phyloP scores from a whole-genome alignment of 2,888 invertebrate genomes.

The Drosophila paranaensis region DNA sequence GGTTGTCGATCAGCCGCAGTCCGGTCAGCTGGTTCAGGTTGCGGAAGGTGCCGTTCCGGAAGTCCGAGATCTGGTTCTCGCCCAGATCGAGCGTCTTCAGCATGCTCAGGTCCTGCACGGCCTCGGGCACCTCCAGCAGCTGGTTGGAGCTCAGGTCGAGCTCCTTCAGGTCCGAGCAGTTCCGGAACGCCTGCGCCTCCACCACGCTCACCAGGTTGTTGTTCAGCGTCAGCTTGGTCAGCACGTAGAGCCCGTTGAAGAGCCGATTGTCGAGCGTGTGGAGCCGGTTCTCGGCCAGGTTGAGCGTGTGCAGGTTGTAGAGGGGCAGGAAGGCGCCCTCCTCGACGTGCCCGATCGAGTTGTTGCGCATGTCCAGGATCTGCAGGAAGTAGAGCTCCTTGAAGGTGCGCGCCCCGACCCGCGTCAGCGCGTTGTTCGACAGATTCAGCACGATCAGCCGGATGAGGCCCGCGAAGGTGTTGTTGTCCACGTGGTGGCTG shows the following conservation, averaged over 20 bases:
- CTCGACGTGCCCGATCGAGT: slow-evolving; percentile 94
- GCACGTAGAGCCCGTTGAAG: slow-evolving; percentile 93
- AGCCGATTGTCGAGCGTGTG: slow-evolving; percentile 92
- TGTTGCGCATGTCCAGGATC: slow-evolving; percentile 93
- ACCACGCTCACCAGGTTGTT: slow-evolving; percentile 93
- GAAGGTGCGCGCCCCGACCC: slow-evolving; percentile 93
- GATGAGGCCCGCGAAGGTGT: slow-evolving; percentile 93
- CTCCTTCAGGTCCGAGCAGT: slow-evolving; percentile 94
- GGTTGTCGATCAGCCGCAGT: slow-evolving; percentile 94
- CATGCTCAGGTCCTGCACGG: slow-evolving; percentile 91
- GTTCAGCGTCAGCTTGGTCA: slow-evolving; percentile 93
- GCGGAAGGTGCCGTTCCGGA: slow-evolving; percentile 93
- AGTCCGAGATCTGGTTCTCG: slow-evolving; percentile 94
- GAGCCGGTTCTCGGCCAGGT: slow-evolving; percentile 94
- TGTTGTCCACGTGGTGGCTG: slow-evolving; percentile 93
- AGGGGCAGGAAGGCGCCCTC: slow-evolving; percentile 94
- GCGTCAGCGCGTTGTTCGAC: slow-evolving; percentile 93
- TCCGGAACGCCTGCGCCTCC: slow-evolving; percentile 92
- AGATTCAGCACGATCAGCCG: slow-evolving; percentile 93
- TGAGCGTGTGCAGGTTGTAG: slow-evolving; percentile 94
- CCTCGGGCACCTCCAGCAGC: slow-evolving; percentile 92
- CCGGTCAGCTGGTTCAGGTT: slow-evolving; percentile 94
- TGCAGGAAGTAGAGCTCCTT: slow-evolving; percentile 94
- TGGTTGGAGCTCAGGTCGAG: slow-evolving; percentile 95
- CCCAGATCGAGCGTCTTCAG: slow-evolving; percentile 95